Evolutionary conservation across 2,113 vertebrate genomes (phyloP).

Genomic region (Erpornis zantholeuca): DNA sequence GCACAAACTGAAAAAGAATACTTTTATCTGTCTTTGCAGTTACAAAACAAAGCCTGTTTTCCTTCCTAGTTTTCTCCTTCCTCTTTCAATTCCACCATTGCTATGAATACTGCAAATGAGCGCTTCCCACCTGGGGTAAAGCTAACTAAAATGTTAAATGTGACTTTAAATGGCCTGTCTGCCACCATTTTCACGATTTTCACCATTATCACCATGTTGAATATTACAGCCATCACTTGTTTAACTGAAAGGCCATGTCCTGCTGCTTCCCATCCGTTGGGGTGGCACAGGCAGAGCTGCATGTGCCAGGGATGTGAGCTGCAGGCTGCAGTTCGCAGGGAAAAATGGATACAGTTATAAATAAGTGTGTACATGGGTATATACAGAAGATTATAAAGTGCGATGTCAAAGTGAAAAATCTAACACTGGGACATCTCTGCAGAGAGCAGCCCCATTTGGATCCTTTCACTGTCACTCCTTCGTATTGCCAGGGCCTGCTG

Average conservation of each 20-base stretch:
- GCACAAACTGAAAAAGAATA: not conserved
- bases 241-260: not conserved
- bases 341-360: not conserved
- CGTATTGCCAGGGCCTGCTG: fast-evolving
- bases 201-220: not conserved
- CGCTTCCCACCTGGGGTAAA: not conserved
- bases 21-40: not conserved
- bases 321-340: not conserved
- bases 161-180: constrained; percentile 28
- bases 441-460: not conserved
- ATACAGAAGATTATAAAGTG: not conserved
- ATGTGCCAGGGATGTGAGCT: not conserved
- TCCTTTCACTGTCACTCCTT: not conserved
- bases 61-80: not conserved
- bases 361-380: not conserved
- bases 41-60: not conserved
- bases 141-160: constrained; percentile 49
- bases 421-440: not conserved
- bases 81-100: not conserved
- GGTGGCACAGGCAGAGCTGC: not conserved
- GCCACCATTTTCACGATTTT: not conserved
- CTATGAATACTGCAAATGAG: constrained; percentile 30
- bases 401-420: not conserved
- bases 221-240: not conserved
- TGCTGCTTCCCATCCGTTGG: not conserved